Percentiles rank a stretch among this genome's conserved stretches.
These are phyloP conservation scores for Esox niger DNA, from an alignment of 2,113 vertebrate genomes.

Conservation along the genomic window DNA sequence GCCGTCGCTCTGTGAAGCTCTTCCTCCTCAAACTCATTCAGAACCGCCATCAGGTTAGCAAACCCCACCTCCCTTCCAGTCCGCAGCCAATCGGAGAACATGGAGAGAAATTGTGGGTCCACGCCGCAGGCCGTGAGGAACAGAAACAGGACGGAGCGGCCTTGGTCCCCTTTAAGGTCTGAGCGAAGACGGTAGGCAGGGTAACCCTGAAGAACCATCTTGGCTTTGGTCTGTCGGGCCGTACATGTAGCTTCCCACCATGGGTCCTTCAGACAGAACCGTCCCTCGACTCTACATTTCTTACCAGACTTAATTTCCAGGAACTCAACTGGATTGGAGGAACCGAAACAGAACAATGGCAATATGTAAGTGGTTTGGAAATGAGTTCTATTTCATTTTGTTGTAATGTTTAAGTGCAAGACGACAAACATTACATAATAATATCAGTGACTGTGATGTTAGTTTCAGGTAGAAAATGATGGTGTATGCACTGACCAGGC, in stretches of 20 bases:
- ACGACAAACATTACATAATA: too few species aligned
- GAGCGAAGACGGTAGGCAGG: slow-evolving; percentile 73
- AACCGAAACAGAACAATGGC: too few species aligned
- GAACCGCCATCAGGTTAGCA: slow-evolving; percentile 17
- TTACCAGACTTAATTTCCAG: slow-evolving; percentile 47
- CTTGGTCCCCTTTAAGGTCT: slow-evolving; percentile 46
- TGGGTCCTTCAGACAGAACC: slow-evolving; percentile 70
- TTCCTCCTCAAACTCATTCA: slow-evolving; percentile 34
- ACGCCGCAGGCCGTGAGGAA: slow-evolving; percentile 68
- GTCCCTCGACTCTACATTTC: slow-evolving; percentile 62
- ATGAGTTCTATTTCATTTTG: too few species aligned
- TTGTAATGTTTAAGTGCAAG: too few species aligned
- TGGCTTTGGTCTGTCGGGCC: slow-evolving; percentile 29
- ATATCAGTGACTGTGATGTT: too few species aligned
- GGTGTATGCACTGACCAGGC: too few species aligned
- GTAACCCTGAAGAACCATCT: slow-evolving; percentile 51
- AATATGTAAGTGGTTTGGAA: too few species aligned
- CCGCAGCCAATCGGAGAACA: slow-evolving; percentile 67
- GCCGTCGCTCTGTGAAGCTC: not conserved
- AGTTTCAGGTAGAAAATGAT: too few species aligned
- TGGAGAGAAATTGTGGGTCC: not conserved
- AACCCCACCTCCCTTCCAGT: slow-evolving; percentile 12
- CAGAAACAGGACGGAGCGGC: slow-evolving; percentile 61
- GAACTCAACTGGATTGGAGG: slow-evolving; percentile 64
- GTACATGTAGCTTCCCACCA: slow-evolving; percentile 79